Base-by-base conservation (phyloP, 2,797 vertebrate genomes). In the Intellagama lesueurii region DNA sequence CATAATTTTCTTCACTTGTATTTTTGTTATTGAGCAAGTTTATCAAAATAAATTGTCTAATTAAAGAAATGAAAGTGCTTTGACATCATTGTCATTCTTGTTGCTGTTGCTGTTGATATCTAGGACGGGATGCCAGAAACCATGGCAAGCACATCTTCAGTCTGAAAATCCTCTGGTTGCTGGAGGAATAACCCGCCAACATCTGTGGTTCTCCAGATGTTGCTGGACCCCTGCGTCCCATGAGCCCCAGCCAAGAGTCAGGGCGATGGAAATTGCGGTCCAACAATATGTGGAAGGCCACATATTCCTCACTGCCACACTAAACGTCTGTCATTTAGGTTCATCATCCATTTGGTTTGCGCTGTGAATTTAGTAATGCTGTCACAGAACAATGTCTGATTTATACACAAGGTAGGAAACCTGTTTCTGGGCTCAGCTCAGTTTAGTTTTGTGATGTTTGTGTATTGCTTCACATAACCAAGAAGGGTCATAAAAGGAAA, bases 11-110 rank as follows among this genome's bases (percentile, higher is more conserved):
- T 96, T 97, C 96, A 97, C 95, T 96, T 97, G 97, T 97, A 97
- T 97, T 97, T 97, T 97, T 97, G 97, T 97, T 97, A 97, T 97
- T 94, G 95, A 97, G 96, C 96, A 96, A 97, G 97, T 97, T 97
- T 97, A 97, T 96, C 95, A 96, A 96, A 97, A 98, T 97, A 97
- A 97, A 98, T 97, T 97, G 95, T 97, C 96, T 97, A 96, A 93
- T 90, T 97, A 89, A 97, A 97, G 91, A 89, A 94, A 90, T 92
- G 89, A 77, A 92, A 84, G 75, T 24, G 5, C 7, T 75, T 88
- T 44, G 77, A 16, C 44, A 26, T 85, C 35, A 49, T 69, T 19
- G 8, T 40, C 1, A 7, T 47, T 40, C 14, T 64, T 52, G 14
- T 7, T 26, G 9, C 5, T 49, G 24, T 7, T 77, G 19, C 9